A percentile compares a stretch with the other conserved stretches of the same genome.
phyloP scores from a whole-genome alignment of 2,888 invertebrate genomes.

The Leptothorax acervorum region DNA sequence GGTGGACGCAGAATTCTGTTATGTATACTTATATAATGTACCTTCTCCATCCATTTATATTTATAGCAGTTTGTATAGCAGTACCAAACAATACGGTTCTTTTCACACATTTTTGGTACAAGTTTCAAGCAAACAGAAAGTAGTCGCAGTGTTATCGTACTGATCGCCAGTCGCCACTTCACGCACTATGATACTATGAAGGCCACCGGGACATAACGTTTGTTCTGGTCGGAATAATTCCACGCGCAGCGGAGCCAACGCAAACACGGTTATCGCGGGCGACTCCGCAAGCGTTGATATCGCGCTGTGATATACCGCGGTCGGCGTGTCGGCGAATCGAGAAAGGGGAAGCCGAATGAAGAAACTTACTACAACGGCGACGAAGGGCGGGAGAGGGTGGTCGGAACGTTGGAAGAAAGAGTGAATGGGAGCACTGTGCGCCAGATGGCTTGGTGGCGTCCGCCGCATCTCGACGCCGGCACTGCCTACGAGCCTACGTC shows the following conservation, averaged over 20 bases:
- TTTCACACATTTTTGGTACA: background rate
- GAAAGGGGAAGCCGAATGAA: slow-evolving; percentile 64
- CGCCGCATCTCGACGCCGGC: slow-evolving; percentile 56
- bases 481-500: background rate
- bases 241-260: slow-evolving; percentile 12
- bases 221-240: slow-evolving; percentile 47
- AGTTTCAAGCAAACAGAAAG: background rate
- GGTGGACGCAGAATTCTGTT: background rate
- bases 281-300: slow-evolving; percentile 64
- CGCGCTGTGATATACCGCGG: slow-evolving; percentile 63
- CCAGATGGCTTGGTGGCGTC: slow-evolving; percentile 74
- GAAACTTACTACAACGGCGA: slow-evolving; percentile 60
- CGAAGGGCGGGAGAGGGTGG: slow-evolving; percentile 11
- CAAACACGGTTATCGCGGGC: slow-evolving; percentile 53
- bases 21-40: background rate
- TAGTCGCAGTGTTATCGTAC: background rate
- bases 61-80: background rate
- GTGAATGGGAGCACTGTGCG: slow-evolving; percentile 78
- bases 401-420: slow-evolving; percentile 63
- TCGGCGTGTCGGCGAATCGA: slow-evolving; percentile 64
- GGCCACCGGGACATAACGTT: slow-evolving; percentile 13
- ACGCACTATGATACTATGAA: background rate
- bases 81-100: background rate
- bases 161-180: slow-evolving; percentile 1
- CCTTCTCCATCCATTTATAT: background rate